Evolutionary conservation across 2,888 invertebrate genomes (phyloP).

Genomic region (Platycnemis pennipes): DNA sequence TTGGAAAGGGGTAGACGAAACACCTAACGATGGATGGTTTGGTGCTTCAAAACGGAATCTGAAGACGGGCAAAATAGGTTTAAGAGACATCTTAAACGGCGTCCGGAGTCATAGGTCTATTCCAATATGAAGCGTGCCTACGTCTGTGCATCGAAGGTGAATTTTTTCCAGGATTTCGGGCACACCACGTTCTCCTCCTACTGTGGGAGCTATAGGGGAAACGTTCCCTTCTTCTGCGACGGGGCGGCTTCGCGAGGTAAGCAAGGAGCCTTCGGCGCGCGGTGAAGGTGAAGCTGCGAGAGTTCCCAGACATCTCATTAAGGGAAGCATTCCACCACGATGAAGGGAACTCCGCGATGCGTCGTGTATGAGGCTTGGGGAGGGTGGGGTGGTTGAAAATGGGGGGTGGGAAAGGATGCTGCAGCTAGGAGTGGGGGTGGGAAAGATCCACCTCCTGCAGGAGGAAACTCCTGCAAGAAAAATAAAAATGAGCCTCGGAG

Average conservation of each 20-base stretch:
- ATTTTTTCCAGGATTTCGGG: not conserved
- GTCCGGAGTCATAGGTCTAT: not conserved
- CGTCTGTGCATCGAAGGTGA: not conserved
- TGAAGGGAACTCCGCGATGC: not conserved
- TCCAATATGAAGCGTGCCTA: not conserved
- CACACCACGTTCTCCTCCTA: not conserved
- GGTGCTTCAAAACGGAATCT: too few species aligned
- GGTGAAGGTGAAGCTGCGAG: slow-evolving; percentile 1
- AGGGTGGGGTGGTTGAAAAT: not conserved
- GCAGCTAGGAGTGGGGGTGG: not conserved
- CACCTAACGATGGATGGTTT: too few species aligned
- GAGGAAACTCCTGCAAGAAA: not conserved
- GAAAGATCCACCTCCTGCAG: not conserved
- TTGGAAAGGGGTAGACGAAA: too few species aligned
- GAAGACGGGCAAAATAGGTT: too few species aligned
- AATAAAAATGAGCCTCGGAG: not conserved
- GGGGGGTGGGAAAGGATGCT: not conserved
- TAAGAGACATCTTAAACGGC: not conserved
- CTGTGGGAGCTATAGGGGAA: not conserved
- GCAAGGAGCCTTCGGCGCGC: not conserved
- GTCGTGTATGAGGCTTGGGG: not conserved
- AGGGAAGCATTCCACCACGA: slow-evolving; percentile 28
- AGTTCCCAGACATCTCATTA: slow-evolving; percentile 42
- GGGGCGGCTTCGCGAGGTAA: not conserved
- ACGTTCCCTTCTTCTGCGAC: not conserved